These are phyloP conservation scores for Prietella phreatophila DNA, from an alignment of 2,113 vertebrate genomes.

Conservation along the genomic window DNA sequence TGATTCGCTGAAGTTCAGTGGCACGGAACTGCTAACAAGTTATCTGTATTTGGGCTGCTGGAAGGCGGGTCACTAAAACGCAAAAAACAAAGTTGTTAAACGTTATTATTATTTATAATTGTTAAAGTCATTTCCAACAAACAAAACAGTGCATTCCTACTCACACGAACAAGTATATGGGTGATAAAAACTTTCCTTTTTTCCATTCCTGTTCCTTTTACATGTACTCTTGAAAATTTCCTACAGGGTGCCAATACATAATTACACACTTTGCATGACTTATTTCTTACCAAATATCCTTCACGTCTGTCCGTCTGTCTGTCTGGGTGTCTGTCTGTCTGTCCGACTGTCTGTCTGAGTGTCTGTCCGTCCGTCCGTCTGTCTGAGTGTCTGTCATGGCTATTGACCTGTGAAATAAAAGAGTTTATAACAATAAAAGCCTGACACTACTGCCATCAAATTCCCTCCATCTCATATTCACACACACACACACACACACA, in stretches of 20 bases:
- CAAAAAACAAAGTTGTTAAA: too few species aligned
- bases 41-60: background rate
- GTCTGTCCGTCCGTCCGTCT: conserved; percentile 11
- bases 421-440: background rate
- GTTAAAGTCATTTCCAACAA: background rate
- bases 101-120: too few species aligned
- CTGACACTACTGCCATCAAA: background rate
- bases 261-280: background rate
- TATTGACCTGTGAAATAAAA: background rate
- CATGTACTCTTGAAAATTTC: background rate
- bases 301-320: conserved; percentile 7
- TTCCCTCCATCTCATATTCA: background rate
- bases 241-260: background rate
- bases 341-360: background rate
- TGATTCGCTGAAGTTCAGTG: background rate
- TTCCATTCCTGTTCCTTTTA: background rate
- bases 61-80: background rate
- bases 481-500: background rate
- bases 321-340: background rate
- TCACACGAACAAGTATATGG: background rate
- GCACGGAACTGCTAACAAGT: background rate
- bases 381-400: background rate
- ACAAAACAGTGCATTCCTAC: background rate
- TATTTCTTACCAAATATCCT: background rate
- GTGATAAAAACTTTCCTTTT: background rate